Evolutionary conservation across 1,140 invertebrate genomes (phyloP).

Genomic region (Sminthurides bifidus): DNA sequence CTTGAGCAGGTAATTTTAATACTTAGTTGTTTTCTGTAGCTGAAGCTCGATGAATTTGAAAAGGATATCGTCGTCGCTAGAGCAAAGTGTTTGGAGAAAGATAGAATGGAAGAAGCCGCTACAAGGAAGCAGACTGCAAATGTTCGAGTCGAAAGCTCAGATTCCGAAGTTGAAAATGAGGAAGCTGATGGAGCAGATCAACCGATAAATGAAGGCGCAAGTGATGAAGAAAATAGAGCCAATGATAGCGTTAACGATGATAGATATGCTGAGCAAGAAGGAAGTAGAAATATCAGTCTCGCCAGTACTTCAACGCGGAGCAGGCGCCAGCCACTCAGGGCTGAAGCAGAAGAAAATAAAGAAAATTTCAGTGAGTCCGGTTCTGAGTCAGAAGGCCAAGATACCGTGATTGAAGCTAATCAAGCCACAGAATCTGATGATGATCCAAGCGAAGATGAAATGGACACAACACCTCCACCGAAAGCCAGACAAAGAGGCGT

Average conservation of each 20-base stretch:
- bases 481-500: background rate
- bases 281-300: background rate
- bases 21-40: too few relatives aligned
- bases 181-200: slow-evolving; percentile 5
- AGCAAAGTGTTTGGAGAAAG: slow-evolving; percentile 15
- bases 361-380: too few relatives aligned
- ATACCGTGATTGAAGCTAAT: background rate
- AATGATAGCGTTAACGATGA: too few relatives aligned
- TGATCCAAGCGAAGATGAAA: background rate
- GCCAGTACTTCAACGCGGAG: too few relatives aligned
- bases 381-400: background rate
- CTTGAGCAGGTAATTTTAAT: too few relatives aligned
- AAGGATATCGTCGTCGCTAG: slow-evolving; percentile 9
- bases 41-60: slow-evolving; percentile 23
- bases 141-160: background rate
- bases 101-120: slow-evolving; percentile 10
- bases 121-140: background rate
- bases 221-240: background rate
- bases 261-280: too few relatives aligned
- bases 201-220: background rate
- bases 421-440: background rate
- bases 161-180: background rate
- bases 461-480: background rate
- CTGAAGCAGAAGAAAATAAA: background rate
- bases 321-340: too few relatives aligned